phyloP scores from a whole-genome alignment of 1,140 invertebrate genomes.

The Colletes latitarsis region DNA sequence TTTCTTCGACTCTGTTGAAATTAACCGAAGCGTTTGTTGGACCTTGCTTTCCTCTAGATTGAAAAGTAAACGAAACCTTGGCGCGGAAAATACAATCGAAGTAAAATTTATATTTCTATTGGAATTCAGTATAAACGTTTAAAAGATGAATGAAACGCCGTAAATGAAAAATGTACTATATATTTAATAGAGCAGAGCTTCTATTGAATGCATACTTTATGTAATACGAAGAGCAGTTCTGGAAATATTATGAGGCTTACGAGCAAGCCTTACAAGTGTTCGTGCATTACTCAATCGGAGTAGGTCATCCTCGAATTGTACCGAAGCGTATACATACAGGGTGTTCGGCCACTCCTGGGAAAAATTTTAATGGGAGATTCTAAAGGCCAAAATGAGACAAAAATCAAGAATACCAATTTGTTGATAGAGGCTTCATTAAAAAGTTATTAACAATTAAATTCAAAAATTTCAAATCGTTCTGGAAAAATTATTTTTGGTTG shows the following conservation, averaged over 20 bases:
- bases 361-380: too few relatives aligned
- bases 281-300: background rate
- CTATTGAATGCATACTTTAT: background rate
- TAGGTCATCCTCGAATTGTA: background rate
- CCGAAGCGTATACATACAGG: background rate
- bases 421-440: too few relatives aligned
- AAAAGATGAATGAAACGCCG: too few relatives aligned
- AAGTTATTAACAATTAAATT: too few relatives aligned
- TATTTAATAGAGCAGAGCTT: background rate
- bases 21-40: background rate
- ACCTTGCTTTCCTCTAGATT: background rate
- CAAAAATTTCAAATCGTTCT: too few relatives aligned
- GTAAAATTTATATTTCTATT: background rate
- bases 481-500: too few relatives aligned
- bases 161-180: background rate
- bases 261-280: background rate
- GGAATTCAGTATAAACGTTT: too few relatives aligned
- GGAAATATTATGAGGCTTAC: background rate
- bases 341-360: too few relatives aligned
- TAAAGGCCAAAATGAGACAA: too few relatives aligned
- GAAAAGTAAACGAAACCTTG: slow-evolving; percentile 11
- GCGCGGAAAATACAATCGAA: background rate
- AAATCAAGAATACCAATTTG: too few relatives aligned
- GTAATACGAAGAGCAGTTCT: background rate
- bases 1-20: slow-evolving; percentile 5